phyloP scores from a whole-genome alignment of 2,888 invertebrate species.

The Neocrepidodera transversa region DNA sequence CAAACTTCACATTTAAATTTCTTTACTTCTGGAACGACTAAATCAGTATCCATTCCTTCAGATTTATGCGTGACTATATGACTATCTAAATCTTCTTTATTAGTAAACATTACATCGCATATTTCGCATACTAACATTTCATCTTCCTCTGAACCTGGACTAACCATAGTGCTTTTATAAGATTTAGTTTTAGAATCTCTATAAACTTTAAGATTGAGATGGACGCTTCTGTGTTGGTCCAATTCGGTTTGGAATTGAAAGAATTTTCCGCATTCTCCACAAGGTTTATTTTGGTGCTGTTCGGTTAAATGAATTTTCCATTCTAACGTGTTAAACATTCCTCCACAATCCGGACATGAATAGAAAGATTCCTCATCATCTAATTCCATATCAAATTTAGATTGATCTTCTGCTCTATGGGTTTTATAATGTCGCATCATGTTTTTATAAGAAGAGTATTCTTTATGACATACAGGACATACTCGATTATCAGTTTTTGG shows the following conservation, averaged over 20 bases:
- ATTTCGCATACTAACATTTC: conserved; percentile 64
- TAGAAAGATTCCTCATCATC: conserved; percentile 65
- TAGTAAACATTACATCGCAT: conserved; percentile 68
- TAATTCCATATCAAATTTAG: conserved; percentile 49
- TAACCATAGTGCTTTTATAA: conserved; percentile 65
- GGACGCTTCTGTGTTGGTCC: conserved; percentile 71
- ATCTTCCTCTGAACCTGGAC: conserved; percentile 58
- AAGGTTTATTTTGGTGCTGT: conserved; percentile 66
- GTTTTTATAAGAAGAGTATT: conserved; percentile 65
- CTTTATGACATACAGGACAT: conserved; percentile 66
- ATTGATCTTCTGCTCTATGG: conserved; percentile 28
- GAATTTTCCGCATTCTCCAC: conserved; percentile 69
- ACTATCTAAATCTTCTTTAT: conserved; percentile 53
- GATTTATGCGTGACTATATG: conserved; percentile 52
- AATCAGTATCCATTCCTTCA: conserved; percentile 44
- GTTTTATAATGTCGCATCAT: conserved; percentile 66
- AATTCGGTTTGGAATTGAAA: conserved; percentile 68
- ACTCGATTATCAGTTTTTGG: conserved; percentile 45
- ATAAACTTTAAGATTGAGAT: conserved; percentile 71
- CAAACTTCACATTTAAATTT: conserved; percentile 66
- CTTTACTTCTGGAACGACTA: conserved; percentile 51
- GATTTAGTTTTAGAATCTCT: conserved; percentile 69
- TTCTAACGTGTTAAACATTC: conserved; percentile 65
- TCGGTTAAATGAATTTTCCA: conserved; percentile 66
- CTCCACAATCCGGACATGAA: conserved; percentile 69